These are phyloP conservation scores for Spodoptera littoralis DNA, from an alignment of 2,888 invertebrate species.

Conservation along the genomic window DNA sequence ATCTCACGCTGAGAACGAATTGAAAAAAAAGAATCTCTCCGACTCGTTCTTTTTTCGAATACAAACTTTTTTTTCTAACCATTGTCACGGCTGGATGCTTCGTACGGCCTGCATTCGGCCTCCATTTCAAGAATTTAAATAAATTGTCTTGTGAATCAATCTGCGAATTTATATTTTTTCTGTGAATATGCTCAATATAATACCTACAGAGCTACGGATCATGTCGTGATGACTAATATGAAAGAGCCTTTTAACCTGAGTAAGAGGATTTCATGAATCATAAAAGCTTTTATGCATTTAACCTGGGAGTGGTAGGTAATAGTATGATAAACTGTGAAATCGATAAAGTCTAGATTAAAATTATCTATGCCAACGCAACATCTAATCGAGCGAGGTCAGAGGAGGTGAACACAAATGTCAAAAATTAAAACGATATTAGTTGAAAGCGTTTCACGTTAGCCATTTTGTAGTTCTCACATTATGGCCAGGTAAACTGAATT, in stretches of 20 bases:
- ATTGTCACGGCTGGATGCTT: constrained; percentile 69
- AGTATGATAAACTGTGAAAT: constrained; percentile 16
- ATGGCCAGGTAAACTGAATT: constrained; percentile 33
- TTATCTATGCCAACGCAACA: constrained; percentile 3
- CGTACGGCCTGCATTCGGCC: constrained; percentile 55
- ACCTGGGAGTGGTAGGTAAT: neutral
- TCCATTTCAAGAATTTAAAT: constrained; percentile 43
- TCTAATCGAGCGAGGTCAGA: neutral
- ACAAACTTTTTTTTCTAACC: constrained; percentile 70
- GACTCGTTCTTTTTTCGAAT: constrained; percentile 78
- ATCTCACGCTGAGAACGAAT: constrained; percentile 84
- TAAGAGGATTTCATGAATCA: constrained; percentile 54
- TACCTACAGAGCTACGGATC: constrained; percentile 1
- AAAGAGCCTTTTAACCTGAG: constrained; percentile 20
- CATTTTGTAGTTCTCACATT: constrained; percentile 24
- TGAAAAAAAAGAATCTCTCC: constrained; percentile 73
- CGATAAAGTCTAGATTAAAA: constrained; percentile 21
- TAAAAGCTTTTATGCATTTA: constrained; percentile 32
- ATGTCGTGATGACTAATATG: constrained; percentile 29
- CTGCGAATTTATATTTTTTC: constrained; percentile 36
- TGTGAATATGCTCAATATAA: constrained; percentile 8
- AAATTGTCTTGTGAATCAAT: constrained; percentile 43
- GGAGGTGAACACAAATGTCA: neutral
- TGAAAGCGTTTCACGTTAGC: constrained; percentile 17
- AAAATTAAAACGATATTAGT: constrained; percentile 3